These are phyloP conservation scores for Pterostichus niger DNA, from an alignment of 2,888 invertebrate genomes.

Conservation along the genomic window DNA sequence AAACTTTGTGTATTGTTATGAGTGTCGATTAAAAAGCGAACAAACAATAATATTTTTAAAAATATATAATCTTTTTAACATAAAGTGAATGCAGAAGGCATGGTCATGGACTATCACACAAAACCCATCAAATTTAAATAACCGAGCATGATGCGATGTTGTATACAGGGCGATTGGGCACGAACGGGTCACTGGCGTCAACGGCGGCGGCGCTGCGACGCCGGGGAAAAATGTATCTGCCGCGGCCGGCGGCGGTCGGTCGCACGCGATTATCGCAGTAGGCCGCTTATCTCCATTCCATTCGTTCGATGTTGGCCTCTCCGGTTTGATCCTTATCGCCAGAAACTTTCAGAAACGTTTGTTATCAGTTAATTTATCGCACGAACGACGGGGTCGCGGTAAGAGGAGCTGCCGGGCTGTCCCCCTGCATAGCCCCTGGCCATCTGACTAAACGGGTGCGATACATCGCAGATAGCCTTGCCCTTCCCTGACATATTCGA, in stretches of 20 bases:
- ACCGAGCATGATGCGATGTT: conserved; percentile 39
- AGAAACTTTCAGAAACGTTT: conserved; percentile 63
- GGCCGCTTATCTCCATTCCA: conserved; percentile 51
- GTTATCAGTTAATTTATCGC: conserved; percentile 67
- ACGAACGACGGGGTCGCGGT: conserved; percentile 36
- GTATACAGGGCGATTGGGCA: conserved; percentile 18
- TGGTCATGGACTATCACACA: conserved; percentile 31
- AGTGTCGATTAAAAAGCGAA: conserved; percentile 2
- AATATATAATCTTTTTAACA: conserved; percentile 24
- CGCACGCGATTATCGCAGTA: conserved; percentile 57
- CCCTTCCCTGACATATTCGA: conserved; percentile 46
- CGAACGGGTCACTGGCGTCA: conserved; percentile 12
- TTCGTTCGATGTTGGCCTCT: conserved; percentile 57
- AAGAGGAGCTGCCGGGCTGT: background rate
- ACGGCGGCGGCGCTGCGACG: conserved; percentile 20
- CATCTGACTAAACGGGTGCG: conserved; percentile 38
- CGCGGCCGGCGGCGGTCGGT: conserved; percentile 24
- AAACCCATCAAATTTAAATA: conserved; percentile 44
- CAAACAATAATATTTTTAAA: conserved; percentile 38
- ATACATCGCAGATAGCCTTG: conserved; percentile 44
- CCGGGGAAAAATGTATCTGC: conserved; percentile 46
- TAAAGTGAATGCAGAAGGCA: conserved; percentile 34
- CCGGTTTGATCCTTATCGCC: conserved; percentile 58
- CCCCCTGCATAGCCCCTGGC: conserved; percentile 34
- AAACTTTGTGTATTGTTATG: background rate